Base-by-base conservation (phyloP, 23 tunicate genomes). In the Phallusia fumigata region DNA sequence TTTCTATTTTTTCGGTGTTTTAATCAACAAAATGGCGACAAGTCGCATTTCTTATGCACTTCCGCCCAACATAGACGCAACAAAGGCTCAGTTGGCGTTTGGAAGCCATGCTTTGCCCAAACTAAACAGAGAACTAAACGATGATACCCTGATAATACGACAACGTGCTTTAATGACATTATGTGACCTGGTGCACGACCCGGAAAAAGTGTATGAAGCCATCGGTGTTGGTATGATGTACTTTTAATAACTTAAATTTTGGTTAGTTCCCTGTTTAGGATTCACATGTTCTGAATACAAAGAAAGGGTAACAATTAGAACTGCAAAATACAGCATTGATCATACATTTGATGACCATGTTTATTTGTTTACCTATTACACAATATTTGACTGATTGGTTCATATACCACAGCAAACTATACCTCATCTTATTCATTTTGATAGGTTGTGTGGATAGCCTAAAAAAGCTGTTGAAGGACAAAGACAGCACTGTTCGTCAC, bases 11-110 rank as follows among this genome's bases (percentile, higher is more conserved):
- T 58, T 6, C 26, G 28, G 26, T 58, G 13, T 58, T 24, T 58
- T 1, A 8, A 58, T 24, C 5, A 3, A 22, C 30, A 53, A 53
- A 49, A 93, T 93, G 98, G 98, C 98, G 53, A 93, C 93, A 13
- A 81, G 90, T n/a, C 78, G 84, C 76, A 93, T 93, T 18, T 74
- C 98, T 12, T 84, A 50, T 49, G 40, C 90, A 32, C 65, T 93
- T 31, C 98, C 98, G 32, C 90, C 98, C 0, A 86, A 88, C 75
- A 93, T 93, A 65, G 93, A 93, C 77, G 90, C 92, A 2, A 88
- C 93, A 10, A 76, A 84, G 22, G 89, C 98, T 28, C 98, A 92
- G 0, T 64, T 93, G 30, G 98, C 98, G 10, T 93, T 93, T 81
- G 98, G 93, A 22, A 88, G 53, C 1, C 53, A 87, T 36, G 98